Conservation (phyloP, 2,113 vertebrate species). For the Balaenoptera acutorostrata region DNA sequence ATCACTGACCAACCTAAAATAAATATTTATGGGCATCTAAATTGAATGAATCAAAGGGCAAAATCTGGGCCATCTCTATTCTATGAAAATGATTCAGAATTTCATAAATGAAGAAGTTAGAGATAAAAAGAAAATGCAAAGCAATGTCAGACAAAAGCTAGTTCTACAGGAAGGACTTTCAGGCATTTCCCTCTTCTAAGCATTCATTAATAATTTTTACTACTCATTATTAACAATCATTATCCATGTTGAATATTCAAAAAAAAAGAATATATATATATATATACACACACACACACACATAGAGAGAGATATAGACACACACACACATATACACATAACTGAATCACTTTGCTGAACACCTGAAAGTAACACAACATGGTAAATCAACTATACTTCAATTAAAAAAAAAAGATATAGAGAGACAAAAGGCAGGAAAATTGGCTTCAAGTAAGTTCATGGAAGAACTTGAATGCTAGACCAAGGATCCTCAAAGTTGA, state of each 20-base stretch:
- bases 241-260: background rate
- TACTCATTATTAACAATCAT: background rate
- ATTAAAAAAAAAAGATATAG: background rate
- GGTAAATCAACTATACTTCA: background rate
- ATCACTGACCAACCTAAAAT: background rate
- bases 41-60: slow-evolving; percentile 22
- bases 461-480: background rate
- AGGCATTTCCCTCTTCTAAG: background rate
- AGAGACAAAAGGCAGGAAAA: background rate
- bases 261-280: no score
- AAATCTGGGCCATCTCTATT: background rate
- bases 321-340: no score
- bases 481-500: background rate
- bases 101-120: slow-evolving; percentile 28
- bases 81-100: slow-evolving; percentile 39
- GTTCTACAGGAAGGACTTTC: background rate
- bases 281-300: no score
- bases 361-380: background rate
- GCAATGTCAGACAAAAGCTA: background rate
- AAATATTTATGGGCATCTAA: background rate
- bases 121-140: background rate
- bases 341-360: no score
- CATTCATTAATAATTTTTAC: background rate
- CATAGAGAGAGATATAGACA: fast-evolving
- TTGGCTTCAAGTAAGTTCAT: background rate